Evolutionary conservation across 2,113 vertebrate genomes (phyloP).

Genomic region (Halcyon malimbica): DNA sequence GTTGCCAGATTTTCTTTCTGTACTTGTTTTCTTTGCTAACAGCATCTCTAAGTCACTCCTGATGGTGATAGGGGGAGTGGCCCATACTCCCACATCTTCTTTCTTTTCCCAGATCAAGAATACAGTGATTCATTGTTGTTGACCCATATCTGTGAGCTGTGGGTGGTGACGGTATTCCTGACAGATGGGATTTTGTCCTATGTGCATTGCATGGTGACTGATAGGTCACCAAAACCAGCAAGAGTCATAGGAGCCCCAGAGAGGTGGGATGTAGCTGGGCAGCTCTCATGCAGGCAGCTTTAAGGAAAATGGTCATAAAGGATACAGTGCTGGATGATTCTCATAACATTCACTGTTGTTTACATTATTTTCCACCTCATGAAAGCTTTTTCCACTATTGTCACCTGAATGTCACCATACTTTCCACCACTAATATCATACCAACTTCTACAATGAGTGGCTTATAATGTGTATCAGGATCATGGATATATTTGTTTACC

Average conservation of each 20-base stretch:
- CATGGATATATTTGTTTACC: not conserved
- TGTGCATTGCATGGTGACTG: accelerated
- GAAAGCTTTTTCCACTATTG: not conserved
- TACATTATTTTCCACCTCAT: not conserved
- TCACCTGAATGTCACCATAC: too few species aligned
- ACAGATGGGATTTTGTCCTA: not conserved
- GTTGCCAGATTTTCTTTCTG: not conserved
- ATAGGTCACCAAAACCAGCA: not conserved
- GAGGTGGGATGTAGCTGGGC: not conserved
- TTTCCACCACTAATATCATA: not conserved
- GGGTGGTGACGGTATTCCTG: accelerated
- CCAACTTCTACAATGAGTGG: not conserved
- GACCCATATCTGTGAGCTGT: not conserved
- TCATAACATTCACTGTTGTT: not conserved
- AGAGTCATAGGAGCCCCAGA: not conserved
- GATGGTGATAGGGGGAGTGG: not conserved
- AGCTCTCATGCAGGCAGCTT: not conserved
- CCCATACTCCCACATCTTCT: not conserved
- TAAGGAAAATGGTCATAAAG: not conserved
- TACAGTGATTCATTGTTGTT: not conserved
- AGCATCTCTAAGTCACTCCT: not conserved
- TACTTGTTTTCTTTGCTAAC: not conserved
- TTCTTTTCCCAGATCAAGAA: not conserved
- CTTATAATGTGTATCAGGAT: not conserved
- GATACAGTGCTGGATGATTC: not conserved